Evolutionary conservation across 2,888 invertebrate species (phyloP), one percentile per base, ranked within the genome.

Genomic region (Diplazon laetatorius): DNA sequence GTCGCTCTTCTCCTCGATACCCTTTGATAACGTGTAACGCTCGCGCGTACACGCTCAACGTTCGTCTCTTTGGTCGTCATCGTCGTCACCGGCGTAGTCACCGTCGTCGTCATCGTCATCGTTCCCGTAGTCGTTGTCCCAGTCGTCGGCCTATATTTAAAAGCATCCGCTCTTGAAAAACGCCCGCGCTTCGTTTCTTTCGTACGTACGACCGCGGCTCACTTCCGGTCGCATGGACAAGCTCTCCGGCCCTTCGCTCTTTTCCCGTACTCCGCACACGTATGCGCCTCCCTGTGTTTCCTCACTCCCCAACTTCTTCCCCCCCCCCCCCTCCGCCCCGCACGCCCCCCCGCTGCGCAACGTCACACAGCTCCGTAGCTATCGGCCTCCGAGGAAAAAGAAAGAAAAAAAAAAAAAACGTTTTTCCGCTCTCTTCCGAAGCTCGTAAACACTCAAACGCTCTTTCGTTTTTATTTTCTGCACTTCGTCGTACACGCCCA

Each of bases 1-100:
- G n/a, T n/a, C n/a, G n/a, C 86, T 85, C 78, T 82, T 62, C 73
- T 70, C 72, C 65, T 76, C 78, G 85, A 88, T 79, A 88, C 86
- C 89, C 88, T 89, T 90, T 89, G 90, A 90, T 88, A 84, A 84
- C 83, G 76, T 78, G 75, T 62, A 72, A n/a, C n/a, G n/a, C n/a
- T n/a, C 69, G 77, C 42, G 65, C 52, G 73, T 77, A 74, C 75
- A 76, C 68, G n/a, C n/a, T n/a, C 39, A 60, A 65, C 70, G 74
- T 60, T 66, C 65, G 25, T 66, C 48, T 37, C 44, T 10, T 22
- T 20, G 18, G 18, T 20, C 48, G 20, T 48, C 20, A 2, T 20
- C 46, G 46, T 46, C 18, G 46, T 18, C 46, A 8, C 18, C 1
- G 46, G 16, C 46, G 46, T 46, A 16, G 46, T 18, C n/a, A n/a